phyloP scores from a whole-genome alignment of 2,888 invertebrate species.

The Arrhopalites spinosus region DNA sequence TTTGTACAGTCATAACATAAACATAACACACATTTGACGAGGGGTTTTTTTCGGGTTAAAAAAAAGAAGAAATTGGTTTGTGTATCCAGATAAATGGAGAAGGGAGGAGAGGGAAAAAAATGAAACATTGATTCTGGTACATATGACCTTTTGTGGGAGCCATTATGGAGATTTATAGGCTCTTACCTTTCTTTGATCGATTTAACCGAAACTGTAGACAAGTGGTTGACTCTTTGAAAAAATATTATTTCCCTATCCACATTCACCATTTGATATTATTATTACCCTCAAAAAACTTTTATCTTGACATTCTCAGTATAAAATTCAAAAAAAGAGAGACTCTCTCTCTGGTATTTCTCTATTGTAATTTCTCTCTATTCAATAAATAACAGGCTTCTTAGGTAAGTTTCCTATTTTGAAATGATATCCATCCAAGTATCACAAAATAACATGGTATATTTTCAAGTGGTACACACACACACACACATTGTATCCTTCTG shows the following conservation, averaged over 20 bases:
- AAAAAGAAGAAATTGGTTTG: too few relatives aligned
- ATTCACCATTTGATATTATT: conserved; percentile 21
- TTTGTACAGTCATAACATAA: too few relatives aligned
- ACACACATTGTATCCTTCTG: too few relatives aligned
- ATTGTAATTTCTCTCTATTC: conserved; percentile 4
- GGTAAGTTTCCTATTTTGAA: too few relatives aligned
- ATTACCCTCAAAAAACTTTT: conserved; percentile 12
- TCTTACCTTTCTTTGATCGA: conserved; percentile 35
- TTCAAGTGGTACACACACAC: too few relatives aligned
- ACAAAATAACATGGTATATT: background rate
- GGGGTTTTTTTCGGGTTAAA: too few relatives aligned
- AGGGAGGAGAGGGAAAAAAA: background rate
- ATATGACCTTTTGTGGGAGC: conserved; percentile 40
- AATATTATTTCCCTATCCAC: conserved; percentile 17
- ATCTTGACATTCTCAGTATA: conserved; percentile 19
- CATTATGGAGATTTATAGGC: conserved; percentile 39
- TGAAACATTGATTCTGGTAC: conserved; percentile 4
- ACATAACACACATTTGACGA: too few relatives aligned
- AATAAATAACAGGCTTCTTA: conserved; percentile 9
- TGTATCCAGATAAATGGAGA: background rate
- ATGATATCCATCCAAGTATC: too few relatives aligned
- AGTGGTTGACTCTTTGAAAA: conserved; percentile 26
- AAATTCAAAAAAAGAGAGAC: background rate
- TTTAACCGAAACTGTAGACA: conserved; percentile 28
- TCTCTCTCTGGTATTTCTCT: conserved; percentile 1